Evolutionary conservation across 2,797 vertebrate species (phyloP).

Genomic region (Parambassis ranga): DNA sequence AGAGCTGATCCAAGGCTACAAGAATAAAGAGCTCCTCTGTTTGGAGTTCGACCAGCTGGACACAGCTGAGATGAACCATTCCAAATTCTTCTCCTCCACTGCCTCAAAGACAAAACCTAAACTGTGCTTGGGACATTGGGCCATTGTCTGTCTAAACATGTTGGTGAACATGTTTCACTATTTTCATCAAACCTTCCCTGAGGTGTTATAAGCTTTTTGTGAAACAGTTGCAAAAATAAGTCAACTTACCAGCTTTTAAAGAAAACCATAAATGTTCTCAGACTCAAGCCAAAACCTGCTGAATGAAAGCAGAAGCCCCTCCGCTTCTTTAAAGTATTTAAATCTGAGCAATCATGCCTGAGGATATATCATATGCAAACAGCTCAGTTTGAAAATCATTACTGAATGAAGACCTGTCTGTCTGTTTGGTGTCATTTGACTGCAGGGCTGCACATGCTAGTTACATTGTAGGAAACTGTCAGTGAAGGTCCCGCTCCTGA

Average conservation of each 20-base stretch:
- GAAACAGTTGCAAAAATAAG: not conserved
- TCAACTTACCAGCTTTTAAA: not conserved
- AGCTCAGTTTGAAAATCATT: not conserved
- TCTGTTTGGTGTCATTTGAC: conserved; percentile 7
- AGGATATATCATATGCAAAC: not conserved
- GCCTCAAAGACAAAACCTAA: not conserved
- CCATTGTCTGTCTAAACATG: not conserved
- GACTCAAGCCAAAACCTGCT: not conserved
- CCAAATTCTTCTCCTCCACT: not conserved
- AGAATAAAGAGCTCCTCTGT: conserved; percentile 58
- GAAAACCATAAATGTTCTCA: not conserved
- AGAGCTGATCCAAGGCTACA: not conserved
- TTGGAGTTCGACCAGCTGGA: conserved; percentile 30
- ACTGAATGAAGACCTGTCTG: not conserved
- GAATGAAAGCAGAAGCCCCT: not conserved
- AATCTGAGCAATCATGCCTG: not conserved
- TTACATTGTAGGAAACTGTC: not conserved
- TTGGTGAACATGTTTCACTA: conserved; percentile 2
- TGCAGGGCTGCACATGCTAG: not conserved
- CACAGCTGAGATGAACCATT: conserved; percentile 8
- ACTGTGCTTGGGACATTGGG: not conserved
- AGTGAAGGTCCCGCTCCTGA: not conserved
- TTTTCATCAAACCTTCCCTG: not conserved
- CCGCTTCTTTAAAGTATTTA: not conserved
- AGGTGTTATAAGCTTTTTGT: not conserved